A percentile compares a stretch with the other conserved stretches of the same genome.
Evolutionary conservation across 1,140 invertebrate species (phyloP).

Genomic region (Tenebrio molitor): DNA sequence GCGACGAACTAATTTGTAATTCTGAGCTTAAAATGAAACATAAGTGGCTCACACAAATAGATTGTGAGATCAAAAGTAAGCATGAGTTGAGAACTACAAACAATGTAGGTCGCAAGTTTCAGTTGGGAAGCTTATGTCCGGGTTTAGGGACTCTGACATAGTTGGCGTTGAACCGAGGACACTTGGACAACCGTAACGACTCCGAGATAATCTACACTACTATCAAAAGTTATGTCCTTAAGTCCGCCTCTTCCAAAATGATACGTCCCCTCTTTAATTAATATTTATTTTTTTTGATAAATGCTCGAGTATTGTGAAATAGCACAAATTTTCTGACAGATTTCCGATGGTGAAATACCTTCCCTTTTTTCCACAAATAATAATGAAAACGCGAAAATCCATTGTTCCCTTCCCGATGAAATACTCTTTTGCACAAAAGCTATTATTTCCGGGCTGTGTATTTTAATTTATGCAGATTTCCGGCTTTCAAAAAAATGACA

Average conservation of each 20-base stretch:
- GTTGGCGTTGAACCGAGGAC: slow-evolving; percentile 46
- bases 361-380: slow-evolving; percentile 12
- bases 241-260: neutral
- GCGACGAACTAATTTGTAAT: slow-evolving; percentile 37
- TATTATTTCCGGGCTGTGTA: slow-evolving; percentile 27
- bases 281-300: neutral
- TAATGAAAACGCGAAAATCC: slow-evolving; percentile 13
- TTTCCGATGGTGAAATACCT: neutral
- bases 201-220: slow-evolving; percentile 48
- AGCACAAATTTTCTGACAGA: too few relatives aligned
- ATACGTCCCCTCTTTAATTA: neutral
- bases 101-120: slow-evolving; percentile 39
- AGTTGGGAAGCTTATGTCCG: slow-evolving; percentile 47
- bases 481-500: slow-evolving; percentile 4
- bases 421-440: slow-evolving; percentile 19
- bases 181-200: slow-evolving; percentile 48
- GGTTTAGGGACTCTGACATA: slow-evolving; percentile 49
- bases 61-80: slow-evolving; percentile 39
- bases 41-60: slow-evolving; percentile 40
- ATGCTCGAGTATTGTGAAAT: neutral
- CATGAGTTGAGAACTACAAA: slow-evolving; percentile 40
- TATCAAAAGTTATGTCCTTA: slow-evolving; percentile 47
- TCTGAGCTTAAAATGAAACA: slow-evolving; percentile 37
- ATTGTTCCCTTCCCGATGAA: slow-evolving; percentile 21
- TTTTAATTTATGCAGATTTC: slow-evolving; percentile 38